Percentiles rank a stretch among this genome's conserved stretches.
These are phyloP conservation scores for Vulpes vulpes DNA, from an alignment of 2,113 vertebrate species.

Conservation along the genomic window DNA sequence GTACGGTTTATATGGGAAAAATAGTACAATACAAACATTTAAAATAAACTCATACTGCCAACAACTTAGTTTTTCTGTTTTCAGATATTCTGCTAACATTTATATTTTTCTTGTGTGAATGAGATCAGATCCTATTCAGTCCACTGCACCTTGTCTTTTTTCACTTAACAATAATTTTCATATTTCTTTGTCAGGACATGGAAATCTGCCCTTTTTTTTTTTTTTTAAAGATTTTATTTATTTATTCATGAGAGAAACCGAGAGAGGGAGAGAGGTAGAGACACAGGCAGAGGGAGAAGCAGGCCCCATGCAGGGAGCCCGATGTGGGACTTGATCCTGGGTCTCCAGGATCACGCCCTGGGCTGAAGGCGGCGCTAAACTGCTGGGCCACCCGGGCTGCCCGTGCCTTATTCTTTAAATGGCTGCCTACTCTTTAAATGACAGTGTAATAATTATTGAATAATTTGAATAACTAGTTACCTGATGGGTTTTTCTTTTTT, in stretches of 20 bases:
- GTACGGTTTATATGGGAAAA: conserved; percentile 30
- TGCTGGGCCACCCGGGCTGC: too few relatives aligned
- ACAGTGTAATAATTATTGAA: not conserved
- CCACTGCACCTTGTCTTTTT: not conserved
- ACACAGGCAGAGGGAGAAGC: too few relatives aligned
- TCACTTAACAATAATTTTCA: not conserved
- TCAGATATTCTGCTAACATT: not conserved
- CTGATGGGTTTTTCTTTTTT: not conserved
- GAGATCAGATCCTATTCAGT: not conserved
- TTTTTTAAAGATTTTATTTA: too few relatives aligned
- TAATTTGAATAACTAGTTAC: not conserved
- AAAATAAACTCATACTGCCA: conserved; percentile 24
- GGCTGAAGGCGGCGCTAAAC: too few relatives aligned
- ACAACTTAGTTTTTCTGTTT: not conserved
- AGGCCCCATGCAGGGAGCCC: too few relatives aligned
- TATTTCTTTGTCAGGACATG: not conserved
- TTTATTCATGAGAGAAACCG: too few relatives aligned
- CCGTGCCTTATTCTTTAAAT: not conserved
- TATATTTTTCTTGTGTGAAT: not conserved
- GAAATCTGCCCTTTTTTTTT: not conserved
- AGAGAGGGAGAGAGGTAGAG: too few relatives aligned
- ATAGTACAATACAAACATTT: not conserved
- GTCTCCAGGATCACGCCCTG: too few relatives aligned
- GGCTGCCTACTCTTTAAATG: not conserved
- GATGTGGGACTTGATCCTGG: too few relatives aligned